Base-by-base conservation (phyloP, 2,113 vertebrate species). In the Nematolebias whitei region DNA sequence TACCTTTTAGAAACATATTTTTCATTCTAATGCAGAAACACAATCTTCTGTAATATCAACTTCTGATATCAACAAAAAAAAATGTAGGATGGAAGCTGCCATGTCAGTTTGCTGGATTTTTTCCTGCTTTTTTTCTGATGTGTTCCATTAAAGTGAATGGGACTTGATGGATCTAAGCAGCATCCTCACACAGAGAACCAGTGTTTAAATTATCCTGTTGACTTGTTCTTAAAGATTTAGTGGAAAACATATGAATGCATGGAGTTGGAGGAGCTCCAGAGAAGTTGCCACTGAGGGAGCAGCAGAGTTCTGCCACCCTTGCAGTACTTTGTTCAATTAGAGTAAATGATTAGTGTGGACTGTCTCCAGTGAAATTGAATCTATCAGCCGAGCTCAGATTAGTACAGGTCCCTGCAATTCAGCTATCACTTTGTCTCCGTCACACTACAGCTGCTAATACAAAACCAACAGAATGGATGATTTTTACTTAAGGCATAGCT, bases 271-370 rank as follows among this genome's bases (percentile, higher is more conserved):
- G 79, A 73, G 65, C 16, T n/a, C n/a, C n/a, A 38, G 44, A 50
- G 61, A 71, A 59, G 68, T 54, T 57, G 26, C 63, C 55, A 49
- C 57, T 61, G 4, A 13, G 23, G 78, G 35, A 49, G 45, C 63
- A 76, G 26, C 57, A 35, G 68, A 29, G 55, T 73, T 79, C 78
- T 19, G 51, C 81, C 78, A 74, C 69, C 76, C 67, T 75, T 1
- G 16, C n/a, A 29, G 83, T 66, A 65, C 48, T 76, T 78, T 85
- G 78, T 85, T 81, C 85, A 88, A 90, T 92, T 90, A 90, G 75
- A 90, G 74, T 68, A 39, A 63, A 71, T 85, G 83, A 85, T 85
- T 85, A 75, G 83, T 78, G 84, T 68, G 56, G 75, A 68, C 64
- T 59, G 74, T 87, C 83, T 79, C 63, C 63, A 32, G 78, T 79